Conservation (phyloP, 1,140 invertebrate species). For the Hestina assimilis region DNA sequence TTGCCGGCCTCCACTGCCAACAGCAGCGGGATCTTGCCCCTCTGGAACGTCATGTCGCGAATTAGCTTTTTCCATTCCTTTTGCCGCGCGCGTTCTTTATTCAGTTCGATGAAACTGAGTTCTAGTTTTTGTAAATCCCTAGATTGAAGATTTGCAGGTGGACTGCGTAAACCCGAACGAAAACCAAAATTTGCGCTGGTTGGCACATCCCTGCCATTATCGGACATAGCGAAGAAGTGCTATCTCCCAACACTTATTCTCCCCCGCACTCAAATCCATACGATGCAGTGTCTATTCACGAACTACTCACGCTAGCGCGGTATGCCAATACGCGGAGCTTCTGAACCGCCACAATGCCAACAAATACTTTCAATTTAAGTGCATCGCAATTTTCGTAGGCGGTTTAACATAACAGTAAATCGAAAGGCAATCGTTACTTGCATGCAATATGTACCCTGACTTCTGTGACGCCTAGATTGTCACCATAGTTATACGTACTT, state of each 20-base stretch:
- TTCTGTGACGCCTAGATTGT: conserved; percentile 21
- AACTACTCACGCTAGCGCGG: conserved; percentile 59
- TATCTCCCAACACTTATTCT: conserved; percentile 24
- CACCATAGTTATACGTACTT: conserved; percentile 58
- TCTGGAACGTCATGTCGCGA: conserved; percentile 82
- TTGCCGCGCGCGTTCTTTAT: conserved; percentile 76
- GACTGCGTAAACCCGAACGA: conserved; percentile 45
- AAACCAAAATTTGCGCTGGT: conserved; percentile 49
- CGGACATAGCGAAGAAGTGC: conserved; percentile 40
- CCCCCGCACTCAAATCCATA: conserved; percentile 45
- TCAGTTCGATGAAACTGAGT: conserved; percentile 78
- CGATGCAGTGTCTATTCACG: conserved; percentile 50
- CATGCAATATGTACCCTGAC: conserved; percentile 39
- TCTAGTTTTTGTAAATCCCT: conserved; percentile 68
- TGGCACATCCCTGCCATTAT: conserved; percentile 46
- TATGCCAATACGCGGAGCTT: conserved; percentile 58
- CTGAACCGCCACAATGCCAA: conserved; percentile 56
- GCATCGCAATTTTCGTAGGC: conserved; percentile 56
- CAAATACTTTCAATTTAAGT: conserved; percentile 58
- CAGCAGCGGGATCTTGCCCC: conserved; percentile 95
- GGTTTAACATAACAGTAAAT: conserved; percentile 56
- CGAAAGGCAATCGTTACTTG: conserved; percentile 54
- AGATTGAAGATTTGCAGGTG: conserved; percentile 47
- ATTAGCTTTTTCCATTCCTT: conserved; percentile 79
- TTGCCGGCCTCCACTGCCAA: conserved; percentile 96